phyloP scores from a whole-genome alignment of 2,797 vertebrate species.

The Chelon auratus region DNA sequence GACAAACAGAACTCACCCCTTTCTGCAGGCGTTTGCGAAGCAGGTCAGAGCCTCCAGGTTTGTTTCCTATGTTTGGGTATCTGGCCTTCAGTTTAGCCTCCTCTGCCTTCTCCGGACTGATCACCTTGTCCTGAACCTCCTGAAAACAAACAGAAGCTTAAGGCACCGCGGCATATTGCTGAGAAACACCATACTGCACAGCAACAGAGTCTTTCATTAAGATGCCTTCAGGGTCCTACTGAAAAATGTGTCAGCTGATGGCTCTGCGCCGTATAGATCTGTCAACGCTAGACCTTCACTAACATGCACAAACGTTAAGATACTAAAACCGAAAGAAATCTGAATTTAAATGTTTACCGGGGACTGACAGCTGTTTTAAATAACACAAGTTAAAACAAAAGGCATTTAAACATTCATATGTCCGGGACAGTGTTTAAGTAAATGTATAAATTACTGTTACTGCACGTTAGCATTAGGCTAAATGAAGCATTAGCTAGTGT shows the following conservation, averaged over 20 bases:
- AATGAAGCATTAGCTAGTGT: neutral
- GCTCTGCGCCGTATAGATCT: neutral
- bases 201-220: neutral
- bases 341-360: neutral
- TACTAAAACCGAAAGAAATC: neutral
- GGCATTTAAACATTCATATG: neutral
- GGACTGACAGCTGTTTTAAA: neutral
- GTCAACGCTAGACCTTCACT: neutral
- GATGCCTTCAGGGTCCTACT: neutral
- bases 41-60: slow-evolving; percentile 97
- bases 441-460: neutral
- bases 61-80: slow-evolving; percentile 96
- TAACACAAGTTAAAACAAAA: neutral
- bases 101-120: slow-evolving; percentile 95
- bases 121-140: slow-evolving; percentile 94
- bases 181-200: neutral
- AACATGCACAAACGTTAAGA: neutral
- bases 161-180: neutral
- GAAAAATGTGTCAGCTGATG: slow-evolving; percentile 5
- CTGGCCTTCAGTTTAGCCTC: slow-evolving; percentile 97
- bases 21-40: slow-evolving; percentile 98
- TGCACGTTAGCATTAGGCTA: neutral
- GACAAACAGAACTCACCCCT: slow-evolving; percentile 87
- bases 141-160: slow-evolving; percentile 66
- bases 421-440: too few species aligned